phyloP scores from a whole-genome alignment of 1,140 invertebrate species.

The Schmidtea mediterranea region DNA sequence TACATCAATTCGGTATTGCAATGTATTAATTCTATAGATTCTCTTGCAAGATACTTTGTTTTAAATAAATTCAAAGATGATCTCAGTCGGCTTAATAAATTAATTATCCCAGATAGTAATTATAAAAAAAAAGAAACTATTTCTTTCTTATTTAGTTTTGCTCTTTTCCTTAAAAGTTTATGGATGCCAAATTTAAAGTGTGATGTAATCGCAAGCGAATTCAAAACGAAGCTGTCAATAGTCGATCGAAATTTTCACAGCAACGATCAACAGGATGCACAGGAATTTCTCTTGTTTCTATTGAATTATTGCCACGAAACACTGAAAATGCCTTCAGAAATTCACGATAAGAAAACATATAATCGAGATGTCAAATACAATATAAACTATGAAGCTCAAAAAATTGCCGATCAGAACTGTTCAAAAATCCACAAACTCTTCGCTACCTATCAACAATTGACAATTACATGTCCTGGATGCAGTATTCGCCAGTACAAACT shows the following conservation, averaged over 20 bases:
- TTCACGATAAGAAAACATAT: no score
- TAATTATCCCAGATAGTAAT: constrained; percentile 1
- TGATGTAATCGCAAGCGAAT: not conserved
- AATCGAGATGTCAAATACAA: no score
- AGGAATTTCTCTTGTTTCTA: constrained; percentile 57
- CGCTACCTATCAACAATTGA: no score
- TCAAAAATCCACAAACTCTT: no score
- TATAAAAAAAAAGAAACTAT: no score
- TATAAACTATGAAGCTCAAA: no score
- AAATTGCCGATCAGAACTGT: no score
- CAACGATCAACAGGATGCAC: constrained; percentile 59
- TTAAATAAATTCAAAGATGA: constrained; percentile 4
- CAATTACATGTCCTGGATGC: no score
- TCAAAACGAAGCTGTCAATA: not conserved
- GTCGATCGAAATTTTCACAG: constrained; percentile 34
- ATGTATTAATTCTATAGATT: constrained; percentile 5
- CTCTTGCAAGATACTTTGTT: constrained; percentile 5
- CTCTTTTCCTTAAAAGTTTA: not conserved
- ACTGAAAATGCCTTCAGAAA: constrained; percentile 27
- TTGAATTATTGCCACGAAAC: constrained; percentile 60
- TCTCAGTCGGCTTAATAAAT: constrained; percentile 6
- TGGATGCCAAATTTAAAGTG: not conserved
- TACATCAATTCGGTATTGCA: constrained; percentile 9
- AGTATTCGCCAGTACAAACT: no score
- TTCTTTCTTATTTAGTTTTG: no score